These are phyloP conservation scores for Rhopalosiphum padi DNA, from an alignment of 1,140 invertebrate genomes.

Conservation along the genomic window DNA sequence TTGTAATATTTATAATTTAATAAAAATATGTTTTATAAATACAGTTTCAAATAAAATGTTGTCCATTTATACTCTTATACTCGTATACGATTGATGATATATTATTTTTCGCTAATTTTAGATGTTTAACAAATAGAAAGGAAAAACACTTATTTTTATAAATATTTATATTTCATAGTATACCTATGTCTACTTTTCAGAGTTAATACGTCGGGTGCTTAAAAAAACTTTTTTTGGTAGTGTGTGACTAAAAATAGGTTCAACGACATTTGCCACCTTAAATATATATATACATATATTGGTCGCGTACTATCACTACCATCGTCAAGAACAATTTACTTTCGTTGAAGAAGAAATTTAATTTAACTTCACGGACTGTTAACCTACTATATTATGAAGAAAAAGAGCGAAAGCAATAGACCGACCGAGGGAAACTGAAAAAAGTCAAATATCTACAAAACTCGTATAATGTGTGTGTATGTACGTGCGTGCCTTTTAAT, in stretches of 20 bases:
- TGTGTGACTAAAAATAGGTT: not conserved
- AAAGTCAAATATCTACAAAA: not conserved
- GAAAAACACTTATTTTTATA: not conserved
- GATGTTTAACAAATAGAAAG: not conserved
- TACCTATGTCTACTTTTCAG: not conserved
- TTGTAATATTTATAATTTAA: not conserved
- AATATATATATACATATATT: not conserved
- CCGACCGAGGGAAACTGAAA: not conserved
- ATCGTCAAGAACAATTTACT: not conserved
- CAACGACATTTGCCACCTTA: too few relatives aligned
- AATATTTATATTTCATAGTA: not conserved
- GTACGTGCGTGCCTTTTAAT: not conserved
- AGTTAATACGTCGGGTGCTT: not conserved
- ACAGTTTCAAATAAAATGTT: not conserved
- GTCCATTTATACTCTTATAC: not conserved
- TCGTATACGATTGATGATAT: not conserved
- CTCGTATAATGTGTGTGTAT: not conserved
- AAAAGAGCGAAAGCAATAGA: not conserved
- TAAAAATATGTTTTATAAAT: too few relatives aligned
- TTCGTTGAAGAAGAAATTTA: not conserved
- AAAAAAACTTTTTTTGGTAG: not conserved
- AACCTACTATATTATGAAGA: not conserved
- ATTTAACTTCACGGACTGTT: not conserved
- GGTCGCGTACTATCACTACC: not conserved
- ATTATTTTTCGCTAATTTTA: not conserved